Base-by-base conservation (phyloP, 2,797 vertebrate genomes). In the Phrynocephalus forsythii region DNA sequence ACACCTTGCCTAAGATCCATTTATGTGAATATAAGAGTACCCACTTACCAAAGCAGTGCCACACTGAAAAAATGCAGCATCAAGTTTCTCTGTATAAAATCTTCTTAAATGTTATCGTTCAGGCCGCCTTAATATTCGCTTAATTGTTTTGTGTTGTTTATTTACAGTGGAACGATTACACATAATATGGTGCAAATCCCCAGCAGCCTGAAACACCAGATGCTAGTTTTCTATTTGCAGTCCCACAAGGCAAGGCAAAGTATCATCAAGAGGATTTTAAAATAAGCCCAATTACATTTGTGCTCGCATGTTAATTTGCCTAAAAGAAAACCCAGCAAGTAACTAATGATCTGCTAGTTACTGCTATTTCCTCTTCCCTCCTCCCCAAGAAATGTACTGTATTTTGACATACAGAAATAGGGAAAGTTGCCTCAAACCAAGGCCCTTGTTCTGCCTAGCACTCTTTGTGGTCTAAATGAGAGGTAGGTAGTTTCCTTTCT, bases 61-160 rank as follows among this genome's bases (percentile, higher is more conserved):
- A 83, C 77, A 30, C 22, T 26, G 38, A 73, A 83, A 0, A 85
- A 30, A 83, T 5, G 22, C 86, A 75, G 0, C 1, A 66, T 26
- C 82, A 81, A 84, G 38, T 85, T 77, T 72, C 71, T 91, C 91
- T 82, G 71, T 16, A 73, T 28, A 92, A 78, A 90, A 50, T 67
- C 22, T 93, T 88, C 83, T 88, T 78, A 94, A 90, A 92, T 92
- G 67, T 67, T 91, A 86, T 95, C 77, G 89, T 93, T 94, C 89
- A 71, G 87, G 90, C 92, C 93, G 95, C 86, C 89, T 96, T 94
- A 93, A 96, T 95, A 96, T 95, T 95, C 92, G 95, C 93, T 95
- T 96, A 95, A 96, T 97, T 96, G 96, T 95, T 56, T 96, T 87
- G 95, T 95, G 96, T 95, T 95, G 94, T 96, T 96, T 97, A 97